Base-by-base conservation (phyloP, 1,140 invertebrate species). In the Protaetia brevitarsis region DNA sequence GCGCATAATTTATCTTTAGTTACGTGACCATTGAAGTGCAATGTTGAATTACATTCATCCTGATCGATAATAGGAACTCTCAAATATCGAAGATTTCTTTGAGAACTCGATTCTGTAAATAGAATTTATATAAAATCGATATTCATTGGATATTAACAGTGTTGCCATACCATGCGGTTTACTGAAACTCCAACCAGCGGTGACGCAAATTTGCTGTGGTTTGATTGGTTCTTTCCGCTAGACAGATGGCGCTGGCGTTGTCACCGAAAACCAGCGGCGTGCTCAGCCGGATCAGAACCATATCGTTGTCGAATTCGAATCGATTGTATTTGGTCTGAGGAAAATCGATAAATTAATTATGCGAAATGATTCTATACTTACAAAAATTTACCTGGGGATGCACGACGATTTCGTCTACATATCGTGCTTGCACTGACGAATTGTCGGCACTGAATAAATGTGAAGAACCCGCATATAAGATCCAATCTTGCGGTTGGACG, bases 301-400 rank as follows among this genome's bases (percentile, higher is more conserved):
- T 79, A 65, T 88, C 85, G 66, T 87, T 83, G 28, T 81, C 80
- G 65, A 84, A 87, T 56, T 84, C 76, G 68, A 86, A 84, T 70
- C 84, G 82, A 69, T 83, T 82, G 71, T 83, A 86, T 76, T 87
- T 86, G 0, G 83, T 82, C 81, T 86, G 58, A 45, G 51, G 2
- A 63, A 3, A 13, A 37, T 23, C 36, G n/a, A 41, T 23, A 36
- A 2, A 59, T 59, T 59, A 23, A 34, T 34, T 29, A 3, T 1
- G n/a, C 16, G 5, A 58, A 51, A 0, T 57, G 5, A 29, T 26
- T 28, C 13, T 1, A 19, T 19, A 34, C n/a, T n/a, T 60, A 19
- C 10, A 13, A 64, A 59, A 28, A 57, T 65, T 70, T 68, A 77
- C 73, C 66, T 76, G 71, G 30, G 85, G 84, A 75, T 86, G 84